A percentile compares a stretch with the other conserved stretches of the same genome.
phyloP scores from a whole-genome alignment of 2,888 invertebrate species.

The Lampropteryx suffumata region DNA sequence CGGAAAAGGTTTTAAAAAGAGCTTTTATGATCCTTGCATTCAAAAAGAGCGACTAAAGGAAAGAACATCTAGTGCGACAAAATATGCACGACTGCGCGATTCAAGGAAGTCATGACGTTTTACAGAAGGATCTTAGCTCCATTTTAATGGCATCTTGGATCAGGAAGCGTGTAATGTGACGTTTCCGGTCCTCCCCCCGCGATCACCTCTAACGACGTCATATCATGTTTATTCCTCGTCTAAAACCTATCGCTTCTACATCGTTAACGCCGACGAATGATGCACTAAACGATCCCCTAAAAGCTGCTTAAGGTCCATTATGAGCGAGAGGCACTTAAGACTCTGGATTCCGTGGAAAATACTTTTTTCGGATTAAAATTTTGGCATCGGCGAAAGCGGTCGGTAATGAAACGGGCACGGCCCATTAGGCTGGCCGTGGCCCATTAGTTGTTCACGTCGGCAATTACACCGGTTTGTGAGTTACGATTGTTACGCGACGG shows the following conservation, averaged over 20 bases:
- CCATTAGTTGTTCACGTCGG: conserved; percentile 67
- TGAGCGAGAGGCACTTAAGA: conserved; percentile 56
- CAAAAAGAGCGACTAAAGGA: too few species aligned
- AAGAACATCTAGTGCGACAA: too few species aligned
- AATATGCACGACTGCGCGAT: neutral
- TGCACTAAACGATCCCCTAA: conserved; percentile 59
- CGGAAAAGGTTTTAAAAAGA: too few species aligned
- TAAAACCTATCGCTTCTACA: conserved; percentile 66
- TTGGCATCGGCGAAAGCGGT: conserved; percentile 54
- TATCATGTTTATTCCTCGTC: conserved; percentile 58
- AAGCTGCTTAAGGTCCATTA: conserved; percentile 68
- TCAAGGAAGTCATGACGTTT: conserved; percentile 3
- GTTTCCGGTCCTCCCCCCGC: conserved; percentile 17
- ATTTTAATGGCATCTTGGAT: conserved; percentile 13
- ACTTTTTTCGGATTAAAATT: conserved; percentile 62
- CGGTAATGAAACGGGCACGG: conserved; percentile 67
- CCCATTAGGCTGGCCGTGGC: conserved; percentile 58
- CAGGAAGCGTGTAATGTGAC: conserved; percentile 8
- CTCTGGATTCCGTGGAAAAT: conserved; percentile 37
- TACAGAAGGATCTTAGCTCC: conserved; percentile 6
- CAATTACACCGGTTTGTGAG: conserved; percentile 65
- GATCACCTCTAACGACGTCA: conserved; percentile 46
- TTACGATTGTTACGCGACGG: conserved; percentile 53
- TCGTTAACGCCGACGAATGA: conserved; percentile 66
- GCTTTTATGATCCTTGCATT: too few species aligned